Evolutionary conservation across 1,140 invertebrate genomes (phyloP).

Genomic region (Nephotettix cincticeps): DNA sequence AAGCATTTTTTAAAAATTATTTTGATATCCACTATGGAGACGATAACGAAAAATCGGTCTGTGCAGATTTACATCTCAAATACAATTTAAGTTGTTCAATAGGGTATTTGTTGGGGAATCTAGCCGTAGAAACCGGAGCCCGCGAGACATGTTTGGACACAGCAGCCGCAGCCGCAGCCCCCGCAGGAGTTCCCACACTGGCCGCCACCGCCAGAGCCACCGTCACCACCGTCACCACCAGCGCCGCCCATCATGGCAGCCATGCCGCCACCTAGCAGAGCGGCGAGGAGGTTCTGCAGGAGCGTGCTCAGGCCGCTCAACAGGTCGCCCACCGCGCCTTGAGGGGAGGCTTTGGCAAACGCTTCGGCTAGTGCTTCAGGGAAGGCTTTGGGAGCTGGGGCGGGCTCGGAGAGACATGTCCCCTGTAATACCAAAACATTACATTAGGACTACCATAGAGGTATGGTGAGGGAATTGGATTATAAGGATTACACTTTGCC

Average conservation of each 20-base stretch:
- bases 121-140: too few relatives aligned
- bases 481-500: too few relatives aligned
- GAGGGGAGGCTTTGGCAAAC: neutral
- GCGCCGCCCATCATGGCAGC: neutral
- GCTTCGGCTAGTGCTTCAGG: neutral
- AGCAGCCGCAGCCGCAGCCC: neutral
- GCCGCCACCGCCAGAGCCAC: neutral
- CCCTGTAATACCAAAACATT: conserved; percentile 1
- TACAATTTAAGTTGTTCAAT: too few relatives aligned
- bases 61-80: too few relatives aligned
- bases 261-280: conserved; percentile 7
- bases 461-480: too few relatives aligned
- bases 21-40: too few relatives aligned
- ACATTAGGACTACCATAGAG: neutral
- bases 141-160: neutral
- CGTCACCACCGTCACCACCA: neutral
- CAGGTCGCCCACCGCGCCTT: neutral
- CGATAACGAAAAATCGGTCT: too few relatives aligned
- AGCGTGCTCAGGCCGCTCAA: neutral
- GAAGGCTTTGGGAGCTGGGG: neutral
- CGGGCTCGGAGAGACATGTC: conserved; percentile 8
- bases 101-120: too few relatives aligned
- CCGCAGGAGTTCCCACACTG: neutral
- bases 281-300: conserved; percentile 1
- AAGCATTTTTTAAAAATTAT: too few relatives aligned